These are phyloP conservation scores for Macrosteles quadrilineatus DNA, from an alignment of 1,140 invertebrate species.

Conservation along the genomic window DNA sequence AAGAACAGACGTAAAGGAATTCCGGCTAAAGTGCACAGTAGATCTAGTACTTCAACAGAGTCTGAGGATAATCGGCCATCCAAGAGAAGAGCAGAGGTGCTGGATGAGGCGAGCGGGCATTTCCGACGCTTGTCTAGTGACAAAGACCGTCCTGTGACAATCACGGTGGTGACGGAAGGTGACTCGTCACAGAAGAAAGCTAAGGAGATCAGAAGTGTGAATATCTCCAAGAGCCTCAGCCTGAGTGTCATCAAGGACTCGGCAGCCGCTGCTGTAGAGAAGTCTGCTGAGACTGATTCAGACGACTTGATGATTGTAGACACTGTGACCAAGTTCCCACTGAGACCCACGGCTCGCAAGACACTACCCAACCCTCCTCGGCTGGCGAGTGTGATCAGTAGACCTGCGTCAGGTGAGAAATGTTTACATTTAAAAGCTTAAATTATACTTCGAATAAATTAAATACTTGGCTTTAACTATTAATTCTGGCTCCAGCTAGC, in stretches of 20 bases:
- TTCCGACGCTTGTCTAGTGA: neutral
- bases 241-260: constrained; percentile 33
- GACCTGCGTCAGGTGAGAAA: neutral
- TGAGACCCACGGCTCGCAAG: constrained; percentile 35
- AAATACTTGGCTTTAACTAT: too few relatives aligned
- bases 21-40: constrained; percentile 16
- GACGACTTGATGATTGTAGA: constrained; percentile 5
- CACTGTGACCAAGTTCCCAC: neutral
- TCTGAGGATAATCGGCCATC: neutral
- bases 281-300: constrained; percentile 26
- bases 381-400: neutral
- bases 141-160: constrained; percentile 13
- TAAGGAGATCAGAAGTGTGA: constrained; percentile 34
- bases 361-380: constrained; percentile 33
- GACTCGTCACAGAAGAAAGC: neutral
- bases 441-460: too few relatives aligned
- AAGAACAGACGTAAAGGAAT: constrained; percentile 25
- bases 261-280: constrained; percentile 4
- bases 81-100: neutral
- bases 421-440: too few relatives aligned
- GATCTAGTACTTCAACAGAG: constrained; percentile 7
- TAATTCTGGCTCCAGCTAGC: too few relatives aligned
- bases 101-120: constrained; percentile 22
- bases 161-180: constrained; percentile 10
- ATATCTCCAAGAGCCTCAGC: constrained; percentile 35